Conservation (phyloP, 2,797 vertebrate species). For the Lepus townsendii region DNA sequence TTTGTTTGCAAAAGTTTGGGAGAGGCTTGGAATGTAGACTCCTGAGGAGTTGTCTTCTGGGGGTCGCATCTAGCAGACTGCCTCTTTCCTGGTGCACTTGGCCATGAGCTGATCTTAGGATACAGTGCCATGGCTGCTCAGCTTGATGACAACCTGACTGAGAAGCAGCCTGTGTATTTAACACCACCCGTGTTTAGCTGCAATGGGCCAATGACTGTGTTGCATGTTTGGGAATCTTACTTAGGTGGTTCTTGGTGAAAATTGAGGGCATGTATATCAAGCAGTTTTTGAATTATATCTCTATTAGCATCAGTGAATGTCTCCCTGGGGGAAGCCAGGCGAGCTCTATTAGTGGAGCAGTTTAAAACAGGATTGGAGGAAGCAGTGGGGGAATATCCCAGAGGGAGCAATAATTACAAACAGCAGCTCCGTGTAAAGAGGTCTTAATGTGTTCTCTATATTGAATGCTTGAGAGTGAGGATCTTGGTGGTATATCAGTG, state of each 20-base stretch:
- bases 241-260: constrained; percentile 79
- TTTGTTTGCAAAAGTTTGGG: not conserved
- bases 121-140: not conserved
- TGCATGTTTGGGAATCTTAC: constrained; percentile 65
- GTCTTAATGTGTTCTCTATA: constrained; percentile 84
- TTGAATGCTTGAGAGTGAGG: constrained; percentile 79
- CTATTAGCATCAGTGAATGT: constrained; percentile 81
- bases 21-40: not conserved
- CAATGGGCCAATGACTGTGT: constrained; percentile 55
- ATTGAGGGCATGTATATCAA: constrained; percentile 80
- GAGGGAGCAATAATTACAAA: constrained; percentile 82
- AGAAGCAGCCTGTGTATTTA: not conserved
- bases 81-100: not conserved
- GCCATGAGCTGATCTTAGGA: not conserved
- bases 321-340: constrained; percentile 74
- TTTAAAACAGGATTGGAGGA: constrained; percentile 82
- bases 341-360: constrained; percentile 80
- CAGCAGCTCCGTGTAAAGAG: constrained; percentile 83
- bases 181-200: constrained; percentile 49
- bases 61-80: not conserved
- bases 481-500: constrained; percentile 59
- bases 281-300: constrained; percentile 85
- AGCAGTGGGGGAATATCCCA: constrained; percentile 75
- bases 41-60: not conserved
- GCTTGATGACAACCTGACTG: constrained; percentile 24